Evolutionary conservation across 1,140 invertebrate genomes (phyloP), one percentile per base, ranked within the genome.

Genomic region (Drosophila baimaii): DNA sequence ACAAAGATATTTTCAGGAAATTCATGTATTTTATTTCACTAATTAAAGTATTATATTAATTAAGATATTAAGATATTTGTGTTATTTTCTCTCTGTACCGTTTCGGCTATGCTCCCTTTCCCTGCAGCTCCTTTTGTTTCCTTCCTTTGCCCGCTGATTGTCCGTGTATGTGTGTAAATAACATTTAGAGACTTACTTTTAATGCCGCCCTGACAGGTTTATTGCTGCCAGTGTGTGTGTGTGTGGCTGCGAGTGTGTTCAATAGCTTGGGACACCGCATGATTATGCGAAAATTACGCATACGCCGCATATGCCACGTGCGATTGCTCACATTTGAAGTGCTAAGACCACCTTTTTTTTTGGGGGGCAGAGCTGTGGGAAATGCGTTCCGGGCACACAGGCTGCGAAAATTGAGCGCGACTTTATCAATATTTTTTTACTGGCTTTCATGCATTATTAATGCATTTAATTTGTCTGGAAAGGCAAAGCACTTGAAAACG

Each of bases 261-360:
- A 84, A 84, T 85, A 65, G 77, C 76, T 33, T 66, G 57, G 66
- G 69, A 77, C 74, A 77, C 75, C 81, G 49, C 59, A 88, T 86
- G 83, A 86, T 88, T 83, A 82, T 88, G 83, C 83, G 76, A 82
- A 86, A 88, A 86, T 86, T 82, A 82, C 85, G 79, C 79, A 88
- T 79, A 86, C 83, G 79, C 62, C 75, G 47, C 77, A 56, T 73
- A 77, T 57, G 78, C 82, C 81, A 75, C 77, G 73, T 78, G 71
- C 65, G 81, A 81, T 84, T 85, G 73, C 72, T 79, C 44, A 77
- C 83, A 79, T 82, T 83, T 86, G 83, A 86, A 83, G 83, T 88
- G 83, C 64, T 83, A 77, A 86, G 79, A 55, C 83, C 51, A 33
- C 41, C 51, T 44, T 29, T 33, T 57, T 15, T 52, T 13, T n/a